Percentiles rank a stretch among this genome's conserved stretches.
These are phyloP conservation scores for Brachirus orientalis DNA, from an alignment of 2,113 vertebrate genomes.

Conservation along the genomic window DNA sequence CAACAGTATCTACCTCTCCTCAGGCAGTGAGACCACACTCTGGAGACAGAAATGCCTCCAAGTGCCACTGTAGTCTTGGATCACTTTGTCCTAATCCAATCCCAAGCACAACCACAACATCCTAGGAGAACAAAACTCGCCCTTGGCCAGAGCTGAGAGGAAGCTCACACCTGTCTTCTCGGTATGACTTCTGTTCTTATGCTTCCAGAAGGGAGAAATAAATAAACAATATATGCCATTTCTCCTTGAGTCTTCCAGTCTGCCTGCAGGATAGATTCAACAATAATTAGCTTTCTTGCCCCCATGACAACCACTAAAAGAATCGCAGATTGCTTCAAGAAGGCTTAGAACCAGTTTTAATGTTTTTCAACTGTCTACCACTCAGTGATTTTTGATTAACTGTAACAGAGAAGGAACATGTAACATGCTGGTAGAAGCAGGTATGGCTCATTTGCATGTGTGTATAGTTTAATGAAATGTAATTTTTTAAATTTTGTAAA, in stretches of 20 bases:
- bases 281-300: not conserved
- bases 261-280: conserved; percentile 8
- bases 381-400: conserved; percentile 10
- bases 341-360: not conserved
- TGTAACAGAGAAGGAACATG: not conserved
- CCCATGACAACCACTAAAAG: not conserved
- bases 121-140: conserved; percentile 67
- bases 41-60: conserved; percentile 63
- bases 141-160: conserved; percentile 65
- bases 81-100: conserved; percentile 71
- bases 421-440: no score
- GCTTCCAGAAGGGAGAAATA: conserved; percentile 32
- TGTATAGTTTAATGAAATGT: no score
- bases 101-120: conserved; percentile 63
- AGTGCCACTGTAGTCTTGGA: conserved; percentile 60
- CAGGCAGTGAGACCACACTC: conserved; percentile 68
- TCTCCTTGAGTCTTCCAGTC: conserved; percentile 4
- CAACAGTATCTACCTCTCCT: conserved; percentile 68
- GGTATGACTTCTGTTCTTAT: conserved; percentile 28
- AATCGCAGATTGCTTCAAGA: not conserved
- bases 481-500: no score
- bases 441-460: no score
- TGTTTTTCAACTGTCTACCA: not conserved
- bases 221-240: conserved; percentile 30
- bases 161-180: conserved; percentile 61